phyloP scores from a whole-genome alignment of 2,113 vertebrate species.

The Anoura caudifer region DNA sequence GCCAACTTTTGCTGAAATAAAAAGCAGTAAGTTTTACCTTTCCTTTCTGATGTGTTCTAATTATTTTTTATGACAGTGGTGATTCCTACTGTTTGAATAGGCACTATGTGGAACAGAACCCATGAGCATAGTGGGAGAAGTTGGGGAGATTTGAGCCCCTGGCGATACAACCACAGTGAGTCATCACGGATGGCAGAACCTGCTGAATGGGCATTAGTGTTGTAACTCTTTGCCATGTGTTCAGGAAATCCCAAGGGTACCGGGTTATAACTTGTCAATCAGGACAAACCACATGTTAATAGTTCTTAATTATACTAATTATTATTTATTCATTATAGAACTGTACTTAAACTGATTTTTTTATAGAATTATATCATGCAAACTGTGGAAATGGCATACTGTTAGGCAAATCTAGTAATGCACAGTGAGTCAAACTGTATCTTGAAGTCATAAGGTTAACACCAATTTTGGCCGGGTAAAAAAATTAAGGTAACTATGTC shows the following conservation, averaged over 20 bases:
- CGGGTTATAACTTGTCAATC: neutral
- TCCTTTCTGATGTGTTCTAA: neutral
- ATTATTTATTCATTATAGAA: neutral
- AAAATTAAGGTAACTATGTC: neutral
- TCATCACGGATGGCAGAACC: neutral
- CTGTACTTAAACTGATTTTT: neutral
- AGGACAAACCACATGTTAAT: neutral
- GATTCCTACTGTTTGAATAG: neutral
- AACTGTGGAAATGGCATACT: neutral
- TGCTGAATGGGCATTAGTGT: neutral
- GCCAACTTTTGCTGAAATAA: neutral
- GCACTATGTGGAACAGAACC: neutral
- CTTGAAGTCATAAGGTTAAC: neutral
- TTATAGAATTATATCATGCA: neutral
- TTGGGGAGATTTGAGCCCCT: neutral
- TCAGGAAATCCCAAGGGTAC: neutral
- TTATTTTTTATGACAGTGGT: neutral
- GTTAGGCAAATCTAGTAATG: neutral
- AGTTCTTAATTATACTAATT: neutral
- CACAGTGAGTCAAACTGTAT: neutral
- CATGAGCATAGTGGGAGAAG: neutral
- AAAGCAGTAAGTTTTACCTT: neutral
- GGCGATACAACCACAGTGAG: neutral
- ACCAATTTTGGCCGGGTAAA: neutral
- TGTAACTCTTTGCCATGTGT: neutral